Percentiles rank a stretch among this genome's conserved stretches.
Conservation (phyloP, 2,888 invertebrate genomes). For the Callosobruchus maculatus region DNA sequence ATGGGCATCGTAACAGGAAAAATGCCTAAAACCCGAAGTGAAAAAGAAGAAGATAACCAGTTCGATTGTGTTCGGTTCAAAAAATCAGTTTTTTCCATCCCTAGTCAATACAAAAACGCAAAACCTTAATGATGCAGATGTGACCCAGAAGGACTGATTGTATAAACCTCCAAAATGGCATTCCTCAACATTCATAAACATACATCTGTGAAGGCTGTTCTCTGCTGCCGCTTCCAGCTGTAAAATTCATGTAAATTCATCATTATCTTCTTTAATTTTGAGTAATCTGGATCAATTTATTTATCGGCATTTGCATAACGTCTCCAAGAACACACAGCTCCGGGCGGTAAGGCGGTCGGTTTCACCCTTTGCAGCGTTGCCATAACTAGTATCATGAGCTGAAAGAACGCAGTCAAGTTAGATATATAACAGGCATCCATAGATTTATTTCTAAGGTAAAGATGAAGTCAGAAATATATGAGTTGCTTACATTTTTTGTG, state of each 20-base stretch:
- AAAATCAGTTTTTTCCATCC: no score
- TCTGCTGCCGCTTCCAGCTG: neutral
- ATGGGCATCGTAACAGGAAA: no score
- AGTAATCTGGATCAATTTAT: neutral
- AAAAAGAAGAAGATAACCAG: no score
- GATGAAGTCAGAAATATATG: no score
- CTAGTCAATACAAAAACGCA: neutral
- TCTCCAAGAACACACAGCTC: neutral
- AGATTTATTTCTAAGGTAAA: no score
- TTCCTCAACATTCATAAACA: neutral
- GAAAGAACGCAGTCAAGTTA: no score
- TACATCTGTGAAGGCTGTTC: neutral
- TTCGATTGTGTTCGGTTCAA: no score
- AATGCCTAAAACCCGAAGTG: no score
- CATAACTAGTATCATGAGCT: neutral
- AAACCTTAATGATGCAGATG: neutral
- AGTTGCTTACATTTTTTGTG: no score
- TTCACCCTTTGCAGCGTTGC: neutral
- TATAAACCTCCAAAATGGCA: neutral
- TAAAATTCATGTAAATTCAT: neutral
- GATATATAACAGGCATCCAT: no score
- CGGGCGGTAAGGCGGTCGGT: neutral
- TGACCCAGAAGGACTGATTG: neutral
- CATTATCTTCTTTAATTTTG: neutral
- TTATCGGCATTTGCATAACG: neutral